Base-by-base conservation (phyloP, 2,888 invertebrate genomes). In the Pollenia amentaria region DNA sequence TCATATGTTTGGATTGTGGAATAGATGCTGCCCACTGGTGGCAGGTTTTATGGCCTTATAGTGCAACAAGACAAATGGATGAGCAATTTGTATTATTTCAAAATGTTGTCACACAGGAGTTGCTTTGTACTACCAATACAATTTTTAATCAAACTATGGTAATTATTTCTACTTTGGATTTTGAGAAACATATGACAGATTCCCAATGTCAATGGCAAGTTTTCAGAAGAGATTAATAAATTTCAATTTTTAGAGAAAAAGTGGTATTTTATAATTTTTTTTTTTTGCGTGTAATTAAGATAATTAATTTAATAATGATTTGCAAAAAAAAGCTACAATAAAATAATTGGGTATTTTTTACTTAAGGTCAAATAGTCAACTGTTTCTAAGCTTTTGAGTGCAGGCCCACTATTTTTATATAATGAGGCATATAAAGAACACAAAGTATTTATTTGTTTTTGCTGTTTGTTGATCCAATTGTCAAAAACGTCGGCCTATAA, bases 1-100 rank as follows among this genome's bases (percentile, higher is more conserved):
- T 40, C 42, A 42, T 87, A 48, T 67, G 87, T 84, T 42, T 84
- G 75, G 84, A 84, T 76, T 80, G 79, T 18, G 65, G 14, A 10
- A 11, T 14, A 65, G 70, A 51, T 10, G n/a, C 21, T 12, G 42
- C 21, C 40, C 85, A 67, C 60, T 88, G 88, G 88, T 83, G 82
- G 85, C 81, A 62, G 7, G 65, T 85, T 2, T 14, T 85, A 2
- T 85, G 81, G 81, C 57, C 53, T 7, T 29, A 42, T 14, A 55
- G 11, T 14, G 72, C 2, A 11, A 3, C 12, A 16, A 18, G 8
- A 8, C 12, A 40, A 10, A 29, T 2, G 1, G 53, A 82, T 2
- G 57, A 62, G 3, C 57, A 53, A 12, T 16, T 44, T 51, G 53
- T 85, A 8, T 53, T 77, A 21, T 62, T 85, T n/a, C 77, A 85